Base-by-base conservation (phyloP, 1,140 invertebrate genomes). In the Drosophila persimilis region DNA sequence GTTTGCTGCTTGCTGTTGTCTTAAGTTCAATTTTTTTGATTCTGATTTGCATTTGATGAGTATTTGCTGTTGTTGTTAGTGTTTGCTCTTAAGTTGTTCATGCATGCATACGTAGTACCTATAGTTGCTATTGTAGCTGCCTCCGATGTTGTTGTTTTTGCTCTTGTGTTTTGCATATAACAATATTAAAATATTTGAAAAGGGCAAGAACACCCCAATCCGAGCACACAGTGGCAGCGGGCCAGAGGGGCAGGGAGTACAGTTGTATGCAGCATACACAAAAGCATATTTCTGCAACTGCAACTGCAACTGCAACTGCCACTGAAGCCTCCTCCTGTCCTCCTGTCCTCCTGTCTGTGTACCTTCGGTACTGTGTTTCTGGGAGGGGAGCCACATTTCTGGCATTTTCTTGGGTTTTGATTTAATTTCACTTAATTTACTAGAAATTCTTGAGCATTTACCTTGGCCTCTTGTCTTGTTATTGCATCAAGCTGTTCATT, bases 21-120 rank as follows among this genome's bases (percentile, higher is more conserved):
- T 77, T 81, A 86, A 80, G 67, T 85, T 77, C 52, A 73, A 86
- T 64, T 86, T 74, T 74, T 70, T 80, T 77, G 60, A 56, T 85
- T 84, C 76, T 65, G 62, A 50, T 80, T 85, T 76, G 45, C 51
- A 43, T 64, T 62, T 63, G 47, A 13, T 11, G 35, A 39, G 57
- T 41, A 43, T 29, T 59, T 55, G 52, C 17, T 52, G 41, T 41
- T 46, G 11, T 22, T 67, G 56, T 60, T 65, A 51, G 60, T 45
- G 63, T 65, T 65, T 51, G 56, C 24, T 60, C 55, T 47, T 57
- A 72, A 58, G 58, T 56, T 60, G 35, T 8, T 39, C 35, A 39
- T 39, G 35, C 35, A 39, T 39, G 35, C 35, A 39, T 39, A 39
- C 35, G 9, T 46, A 9, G 20, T 44, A 46, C 43, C 17, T 31